These are phyloP conservation scores for Clostera curtula DNA, from an alignment of 2,888 invertebrate species.

Conservation along the genomic window DNA sequence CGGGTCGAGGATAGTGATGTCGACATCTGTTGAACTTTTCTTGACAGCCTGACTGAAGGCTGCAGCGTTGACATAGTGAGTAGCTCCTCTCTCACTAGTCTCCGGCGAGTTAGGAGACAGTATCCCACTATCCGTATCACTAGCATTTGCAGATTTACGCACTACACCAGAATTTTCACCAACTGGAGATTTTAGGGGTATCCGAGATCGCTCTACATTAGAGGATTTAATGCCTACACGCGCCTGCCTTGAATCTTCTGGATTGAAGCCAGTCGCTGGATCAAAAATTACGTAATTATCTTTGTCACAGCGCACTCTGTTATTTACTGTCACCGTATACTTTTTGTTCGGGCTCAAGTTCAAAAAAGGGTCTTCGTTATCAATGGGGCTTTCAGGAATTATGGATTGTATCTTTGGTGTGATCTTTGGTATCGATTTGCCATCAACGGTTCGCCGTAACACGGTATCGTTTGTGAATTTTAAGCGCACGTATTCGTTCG, in stretches of 20 bases:
- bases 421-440: conserved; percentile 63
- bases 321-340: conserved; percentile 68
- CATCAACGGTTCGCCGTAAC: conserved; percentile 56
- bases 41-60: conserved; percentile 54
- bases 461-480: conserved; percentile 65
- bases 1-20: conserved; percentile 60
- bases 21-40: conserved; percentile 44
- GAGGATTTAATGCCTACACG: conserved; percentile 47
- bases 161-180: conserved; percentile 43
- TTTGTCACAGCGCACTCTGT: conserved; percentile 69
- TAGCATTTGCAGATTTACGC: conserved; percentile 62
- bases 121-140: conserved; percentile 79
- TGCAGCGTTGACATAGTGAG: conserved; percentile 58
- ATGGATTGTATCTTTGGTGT: conserved; percentile 69
- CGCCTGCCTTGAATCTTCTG: conserved; percentile 39
- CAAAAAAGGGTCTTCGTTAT: conserved; percentile 63
- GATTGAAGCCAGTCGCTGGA: conserved; percentile 62
- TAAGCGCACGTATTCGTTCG: conserved; percentile 66
- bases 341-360: conserved; percentile 71
- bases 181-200: conserved; percentile 47
- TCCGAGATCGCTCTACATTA: conserved; percentile 46
- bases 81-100: conserved; percentile 45
- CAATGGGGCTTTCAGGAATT: conserved; percentile 68
- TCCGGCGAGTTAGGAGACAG: conserved; percentile 78
- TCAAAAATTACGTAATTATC: conserved; percentile 72